phyloP scores from a whole-genome alignment of 1,140 invertebrate species.

The Lycorma delicatula region DNA sequence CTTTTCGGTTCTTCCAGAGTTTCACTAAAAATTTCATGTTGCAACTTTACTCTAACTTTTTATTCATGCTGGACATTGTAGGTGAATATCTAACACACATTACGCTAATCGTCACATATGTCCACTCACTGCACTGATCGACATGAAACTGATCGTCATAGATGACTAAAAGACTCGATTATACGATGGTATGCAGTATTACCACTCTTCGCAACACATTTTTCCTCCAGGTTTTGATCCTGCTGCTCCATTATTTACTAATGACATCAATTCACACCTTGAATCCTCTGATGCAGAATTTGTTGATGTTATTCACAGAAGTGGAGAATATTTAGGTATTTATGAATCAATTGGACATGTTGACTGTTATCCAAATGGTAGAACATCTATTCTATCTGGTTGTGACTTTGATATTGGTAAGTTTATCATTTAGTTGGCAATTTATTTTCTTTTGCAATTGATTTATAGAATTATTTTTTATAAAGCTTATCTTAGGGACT shows the following conservation, averaged over 20 bases:
- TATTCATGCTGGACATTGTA: too few relatives aligned
- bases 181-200: not conserved
- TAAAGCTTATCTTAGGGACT: too few relatives aligned
- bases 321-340: slow-evolving; percentile 45
- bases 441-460: too few relatives aligned
- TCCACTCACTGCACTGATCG: too few relatives aligned
- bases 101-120: too few relatives aligned
- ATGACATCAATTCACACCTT: slow-evolving; percentile 27
- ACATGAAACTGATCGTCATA: too few relatives aligned
- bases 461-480: too few relatives aligned
- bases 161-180: not conserved
- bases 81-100: too few relatives aligned
- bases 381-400: slow-evolving; percentile 49
- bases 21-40: too few relatives aligned
- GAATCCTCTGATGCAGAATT: slow-evolving; percentile 41
- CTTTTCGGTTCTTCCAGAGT: too few relatives aligned
- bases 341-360: slow-evolving; percentile 43
- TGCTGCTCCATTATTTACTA: slow-evolving; percentile 39
- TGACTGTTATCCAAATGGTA: slow-evolving; percentile 55
- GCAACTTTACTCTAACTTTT: too few relatives aligned
- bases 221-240: slow-evolving; percentile 32
- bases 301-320: slow-evolving; percentile 52
- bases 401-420: slow-evolving; percentile 35
- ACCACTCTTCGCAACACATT: not conserved
- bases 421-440: too few relatives aligned